Evolutionary conservation across 2,797 vertebrate genomes (phyloP).

Genomic region (Platyrinchus mystaceus): DNA sequence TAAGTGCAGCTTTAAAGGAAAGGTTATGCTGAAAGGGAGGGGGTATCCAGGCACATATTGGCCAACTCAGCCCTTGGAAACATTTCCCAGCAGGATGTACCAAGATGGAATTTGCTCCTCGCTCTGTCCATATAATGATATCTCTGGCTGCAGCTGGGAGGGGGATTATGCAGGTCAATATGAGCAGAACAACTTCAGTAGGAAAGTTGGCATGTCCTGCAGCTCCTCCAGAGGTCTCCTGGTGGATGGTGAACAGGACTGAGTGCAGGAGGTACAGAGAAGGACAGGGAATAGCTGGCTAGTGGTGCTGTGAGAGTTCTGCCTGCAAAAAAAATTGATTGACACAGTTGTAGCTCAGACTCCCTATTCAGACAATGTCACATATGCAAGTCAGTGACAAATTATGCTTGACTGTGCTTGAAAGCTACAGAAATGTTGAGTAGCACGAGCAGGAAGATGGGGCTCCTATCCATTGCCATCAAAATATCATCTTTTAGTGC

Average conservation of each 20-base stretch:
- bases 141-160: slow-evolving; percentile 45
- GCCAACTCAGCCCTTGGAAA: background rate
- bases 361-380: background rate
- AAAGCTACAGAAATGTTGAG: slow-evolving; percentile 49
- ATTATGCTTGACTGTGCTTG: slow-evolving; percentile 51
- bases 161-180: background rate
- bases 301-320: accelerated
- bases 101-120: background rate
- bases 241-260: background rate
- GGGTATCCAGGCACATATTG: background rate
- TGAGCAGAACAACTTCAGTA: background rate
- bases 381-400: slow-evolving; percentile 30
- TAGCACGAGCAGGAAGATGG: slow-evolving; percentile 15
- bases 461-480: slow-evolving; percentile 58
- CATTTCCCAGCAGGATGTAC: background rate
- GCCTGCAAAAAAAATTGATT: background rate
- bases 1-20: background rate
- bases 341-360: background rate
- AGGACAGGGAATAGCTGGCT: background rate
- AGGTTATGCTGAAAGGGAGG: background rate
- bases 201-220: background rate
- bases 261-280: background rate
- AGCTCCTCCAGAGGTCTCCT: background rate
- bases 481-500: slow-evolving; percentile 54
- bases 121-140: background rate